Evolutionary conservation across 2,888 invertebrate species (phyloP).

Genomic region (Xestia xanthographa): DNA sequence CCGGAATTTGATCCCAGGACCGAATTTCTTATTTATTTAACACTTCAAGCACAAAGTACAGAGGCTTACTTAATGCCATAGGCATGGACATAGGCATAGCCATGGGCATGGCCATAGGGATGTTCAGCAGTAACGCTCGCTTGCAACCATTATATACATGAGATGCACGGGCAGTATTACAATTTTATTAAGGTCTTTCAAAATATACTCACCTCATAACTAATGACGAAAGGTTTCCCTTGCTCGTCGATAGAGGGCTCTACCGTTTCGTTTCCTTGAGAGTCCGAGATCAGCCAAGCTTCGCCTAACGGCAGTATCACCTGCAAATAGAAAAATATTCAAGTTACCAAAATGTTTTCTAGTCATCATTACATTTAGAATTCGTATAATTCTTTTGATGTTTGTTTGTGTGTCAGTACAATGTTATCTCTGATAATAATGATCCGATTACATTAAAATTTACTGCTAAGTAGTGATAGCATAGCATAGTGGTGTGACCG

Average conservation of each 20-base stretch:
- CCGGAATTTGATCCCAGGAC: neutral
- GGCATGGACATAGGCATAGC: too few relatives aligned
- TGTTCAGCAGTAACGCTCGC: neutral
- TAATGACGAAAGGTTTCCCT: conserved; percentile 83
- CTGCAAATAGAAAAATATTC: conserved; percentile 68
- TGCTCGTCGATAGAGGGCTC: conserved; percentile 82
- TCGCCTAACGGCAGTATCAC: conserved; percentile 81
- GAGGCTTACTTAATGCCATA: too few relatives aligned
- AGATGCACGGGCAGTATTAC: neutral
- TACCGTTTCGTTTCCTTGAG: conserved; percentile 76
- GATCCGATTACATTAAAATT: neutral
- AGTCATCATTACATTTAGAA: neutral
- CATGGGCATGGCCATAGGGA: too few relatives aligned
- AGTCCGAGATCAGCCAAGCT: conserved; percentile 82
- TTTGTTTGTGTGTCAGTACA: neutral
- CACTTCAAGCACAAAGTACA: too few relatives aligned
- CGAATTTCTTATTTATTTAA: too few relatives aligned
- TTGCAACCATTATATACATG: neutral
- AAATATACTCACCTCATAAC: conserved; percentile 80
- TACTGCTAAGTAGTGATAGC: neutral
- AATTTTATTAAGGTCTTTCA: neutral
- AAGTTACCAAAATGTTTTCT: neutral
- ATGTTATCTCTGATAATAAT: neutral
- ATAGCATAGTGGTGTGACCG: too few relatives aligned
- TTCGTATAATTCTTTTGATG: neutral